These are phyloP conservation scores for Rhinophrynus dorsalis DNA, from an alignment of 2,797 vertebrate species.

Conservation along the genomic window DNA sequence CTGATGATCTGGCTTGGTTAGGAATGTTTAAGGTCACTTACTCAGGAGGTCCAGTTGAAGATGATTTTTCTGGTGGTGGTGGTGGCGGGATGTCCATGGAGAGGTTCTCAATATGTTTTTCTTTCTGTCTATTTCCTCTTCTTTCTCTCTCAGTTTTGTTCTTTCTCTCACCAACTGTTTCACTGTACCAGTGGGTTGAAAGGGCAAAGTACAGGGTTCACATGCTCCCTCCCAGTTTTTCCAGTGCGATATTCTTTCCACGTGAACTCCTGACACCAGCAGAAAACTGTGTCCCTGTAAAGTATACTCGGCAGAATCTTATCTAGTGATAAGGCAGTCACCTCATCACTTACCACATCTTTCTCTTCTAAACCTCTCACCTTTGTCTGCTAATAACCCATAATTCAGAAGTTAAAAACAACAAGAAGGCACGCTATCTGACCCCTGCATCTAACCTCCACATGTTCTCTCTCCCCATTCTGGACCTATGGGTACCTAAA, in stretches of 20 bases:
- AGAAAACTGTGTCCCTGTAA: neutral
- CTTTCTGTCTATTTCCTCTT: neutral
- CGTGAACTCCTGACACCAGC: neutral
- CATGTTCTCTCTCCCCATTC: too few relatives aligned
- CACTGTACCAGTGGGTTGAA: neutral
- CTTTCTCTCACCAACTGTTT: neutral
- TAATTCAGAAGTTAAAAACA: neutral
- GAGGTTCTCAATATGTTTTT: neutral
- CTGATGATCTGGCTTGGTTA: neutral
- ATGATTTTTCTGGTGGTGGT: neutral
- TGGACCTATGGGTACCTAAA: too few relatives aligned
- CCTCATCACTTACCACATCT: neutral
- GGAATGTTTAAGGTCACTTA: constrained; percentile 5
- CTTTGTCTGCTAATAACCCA: neutral
- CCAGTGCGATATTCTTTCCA: neutral
- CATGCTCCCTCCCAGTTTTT: constrained; percentile 14
- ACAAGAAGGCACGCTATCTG: neutral
- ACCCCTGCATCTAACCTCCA: neutral
- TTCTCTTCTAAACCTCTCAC: neutral
- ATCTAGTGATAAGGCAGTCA: neutral
- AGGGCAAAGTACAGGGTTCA: constrained; percentile 21
- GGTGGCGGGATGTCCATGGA: constrained; percentile 20
- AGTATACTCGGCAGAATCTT: neutral
- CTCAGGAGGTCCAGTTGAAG: neutral
- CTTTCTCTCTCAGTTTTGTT: neutral